Percentiles rank a stretch among this genome's conserved stretches.
phyloP scores from a whole-genome alignment of 2,797 vertebrate genomes.

The Sus cebifrons region DNA sequence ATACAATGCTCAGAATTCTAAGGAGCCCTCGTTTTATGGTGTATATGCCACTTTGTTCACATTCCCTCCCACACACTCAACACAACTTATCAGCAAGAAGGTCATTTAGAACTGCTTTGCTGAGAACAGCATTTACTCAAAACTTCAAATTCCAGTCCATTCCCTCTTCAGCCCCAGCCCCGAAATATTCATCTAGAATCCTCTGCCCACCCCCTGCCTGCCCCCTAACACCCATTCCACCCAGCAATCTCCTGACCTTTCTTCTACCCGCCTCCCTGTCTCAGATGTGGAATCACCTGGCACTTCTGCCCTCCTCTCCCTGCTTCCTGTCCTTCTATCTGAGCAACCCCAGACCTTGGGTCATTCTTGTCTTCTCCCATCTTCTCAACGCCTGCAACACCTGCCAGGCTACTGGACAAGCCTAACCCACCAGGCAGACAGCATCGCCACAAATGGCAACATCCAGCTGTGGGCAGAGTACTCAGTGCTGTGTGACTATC shows the following conservation, averaged over 20 bases:
- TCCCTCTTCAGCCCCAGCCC: background rate
- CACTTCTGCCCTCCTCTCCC: background rate
- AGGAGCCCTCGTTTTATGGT: background rate
- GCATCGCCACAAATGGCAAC: fast-evolving
- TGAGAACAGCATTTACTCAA: background rate
- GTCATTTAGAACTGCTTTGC: background rate
- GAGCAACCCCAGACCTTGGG: background rate
- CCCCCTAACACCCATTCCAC: background rate
- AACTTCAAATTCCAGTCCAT: background rate
- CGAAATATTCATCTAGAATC: background rate
- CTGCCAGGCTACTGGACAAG: background rate
- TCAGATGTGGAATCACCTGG: background rate
- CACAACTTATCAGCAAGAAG: background rate
- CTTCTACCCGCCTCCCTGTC: background rate
- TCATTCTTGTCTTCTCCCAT: background rate
- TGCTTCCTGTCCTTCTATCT: background rate
- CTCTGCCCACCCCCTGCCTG: background rate
- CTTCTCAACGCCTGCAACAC: background rate
- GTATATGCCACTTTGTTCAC: background rate
- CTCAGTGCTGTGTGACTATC: background rate
- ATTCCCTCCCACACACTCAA: background rate
- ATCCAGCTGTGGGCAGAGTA: background rate
- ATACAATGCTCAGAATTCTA: background rate
- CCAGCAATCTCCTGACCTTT: background rate
- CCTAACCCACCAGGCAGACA: fast-evolving